phyloP scores from a whole-genome alignment of 2,888 invertebrate genomes.

The Meliscaeva auricollis region DNA sequence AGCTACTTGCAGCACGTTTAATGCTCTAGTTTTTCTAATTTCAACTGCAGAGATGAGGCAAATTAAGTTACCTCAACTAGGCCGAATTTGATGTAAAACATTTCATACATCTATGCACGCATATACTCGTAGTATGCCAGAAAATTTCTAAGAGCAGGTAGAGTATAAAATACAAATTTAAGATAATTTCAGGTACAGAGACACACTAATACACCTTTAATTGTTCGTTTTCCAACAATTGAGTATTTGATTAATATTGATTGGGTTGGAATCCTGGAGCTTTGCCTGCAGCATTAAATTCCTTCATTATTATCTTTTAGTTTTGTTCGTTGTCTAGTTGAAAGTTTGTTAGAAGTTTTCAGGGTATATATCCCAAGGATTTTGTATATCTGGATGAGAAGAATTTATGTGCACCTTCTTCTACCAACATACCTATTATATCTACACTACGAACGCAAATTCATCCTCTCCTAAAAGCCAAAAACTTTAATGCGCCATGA shows the following conservation, averaged over 20 bases:
- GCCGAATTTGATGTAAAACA: too few relatives aligned
- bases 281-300: constrained; percentile 61
- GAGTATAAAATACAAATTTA: constrained; percentile 21
- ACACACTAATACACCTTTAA: neutral
- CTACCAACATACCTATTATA: too few relatives aligned
- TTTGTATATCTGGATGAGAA: neutral
- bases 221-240: constrained; percentile 16
- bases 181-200: constrained; percentile 20
- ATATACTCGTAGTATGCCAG: neutral
- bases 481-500: constrained; percentile 45
- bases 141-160: constrained; percentile 51
- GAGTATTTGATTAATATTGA: constrained; percentile 65
- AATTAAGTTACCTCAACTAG: too few relatives aligned
- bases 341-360: constrained; percentile 2
- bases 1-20: too few relatives aligned
- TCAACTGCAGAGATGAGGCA: too few relatives aligned
- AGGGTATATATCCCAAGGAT: constrained; percentile 21
- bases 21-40: too few relatives aligned
- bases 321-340: constrained; percentile 7
- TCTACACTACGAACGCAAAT: constrained; percentile 8
- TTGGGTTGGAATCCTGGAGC: constrained; percentile 37
- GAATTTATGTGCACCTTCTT: neutral
- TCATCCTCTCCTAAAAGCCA: constrained; percentile 37
- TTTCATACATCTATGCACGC: too few relatives aligned
- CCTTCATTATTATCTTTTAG: constrained; percentile 53